Base-by-base conservation (phyloP, 2,797 vertebrate genomes). In the Eupleurogrammus muticus region DNA sequence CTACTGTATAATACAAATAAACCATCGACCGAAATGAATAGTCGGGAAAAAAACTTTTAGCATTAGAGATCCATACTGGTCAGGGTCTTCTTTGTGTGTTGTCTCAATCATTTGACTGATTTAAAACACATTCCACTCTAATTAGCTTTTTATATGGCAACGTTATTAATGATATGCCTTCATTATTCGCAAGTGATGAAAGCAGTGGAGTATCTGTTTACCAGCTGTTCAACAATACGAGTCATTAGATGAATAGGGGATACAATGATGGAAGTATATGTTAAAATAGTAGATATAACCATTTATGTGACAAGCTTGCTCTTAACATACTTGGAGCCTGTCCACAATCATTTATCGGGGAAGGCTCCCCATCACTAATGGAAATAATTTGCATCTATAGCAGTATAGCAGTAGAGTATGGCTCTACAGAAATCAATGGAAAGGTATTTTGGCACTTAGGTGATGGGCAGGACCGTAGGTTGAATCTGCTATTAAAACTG, bases 381-480 rank as follows among this genome's bases (percentile, higher is more conserved):
- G 47, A 32, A 49, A 48, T 20, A 59, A 24, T 20, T n/a, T 50
- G 9, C 35, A 20, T 17, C 34, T 42, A 10, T 20, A 69, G 35
- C 21, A 60, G 6, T 21, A 52, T 40, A n/a, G n/a, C n/a, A n/a
- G n/a, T n/a, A 3, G n/a, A 74, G 47, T 34, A 32, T n/a, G 24
- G 12, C 55, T 53, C 34, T 51, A 34, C 4, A 2, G 49, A 73
- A 73, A 77, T 82, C 77, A 66, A 55, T 70, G 65, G 11, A 79
- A 77, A 82, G 71, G 44, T 63, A 53, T 60, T 74, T 55, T 77
- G 68, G 55, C 47, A 73, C 35, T 59, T 28, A 12, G 42, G 48
- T 40, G 60, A 78, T 70, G 60, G 73, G 70, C 58, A 62, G 57
- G 66, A 50, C 75, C 64, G 57, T 66, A 77, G 47, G 44, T 68